These are phyloP conservation scores for Peromyscus melanophrys DNA, from an alignment of 2,797 vertebrate genomes.

Conservation along the genomic window DNA sequence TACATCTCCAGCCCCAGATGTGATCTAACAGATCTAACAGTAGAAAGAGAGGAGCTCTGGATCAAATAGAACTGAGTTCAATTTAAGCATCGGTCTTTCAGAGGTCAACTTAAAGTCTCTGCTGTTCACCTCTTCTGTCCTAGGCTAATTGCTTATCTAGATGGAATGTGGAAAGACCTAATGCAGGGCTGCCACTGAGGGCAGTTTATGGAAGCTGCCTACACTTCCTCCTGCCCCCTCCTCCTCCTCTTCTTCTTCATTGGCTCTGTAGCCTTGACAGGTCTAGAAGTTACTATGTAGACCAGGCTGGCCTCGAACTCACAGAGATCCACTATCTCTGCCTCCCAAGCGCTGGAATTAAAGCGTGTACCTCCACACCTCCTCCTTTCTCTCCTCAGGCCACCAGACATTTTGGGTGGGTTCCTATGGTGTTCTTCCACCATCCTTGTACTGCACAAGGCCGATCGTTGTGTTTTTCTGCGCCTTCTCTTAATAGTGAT, in stretches of 20 bases:
- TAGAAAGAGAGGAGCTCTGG: constrained; percentile 24
- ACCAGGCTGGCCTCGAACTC: background rate
- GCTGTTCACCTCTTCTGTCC: constrained; percentile 36
- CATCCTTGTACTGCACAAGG: background rate
- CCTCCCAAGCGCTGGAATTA: background rate
- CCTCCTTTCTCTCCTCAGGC: background rate
- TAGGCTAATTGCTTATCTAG: background rate
- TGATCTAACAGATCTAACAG: background rate
- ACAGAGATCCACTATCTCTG: background rate
- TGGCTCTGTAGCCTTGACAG: background rate
- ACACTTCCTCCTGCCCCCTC: too few species aligned
- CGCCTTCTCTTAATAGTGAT: constrained; percentile 73
- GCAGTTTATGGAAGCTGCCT: background rate
- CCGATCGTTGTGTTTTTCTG: constrained; percentile 13
- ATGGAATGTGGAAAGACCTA: background rate
- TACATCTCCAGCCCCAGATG: background rate
- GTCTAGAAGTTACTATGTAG: background rate
- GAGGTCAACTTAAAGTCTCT: constrained; percentile 10
- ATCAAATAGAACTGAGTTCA: constrained; percentile 29
- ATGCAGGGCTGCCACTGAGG: background rate
- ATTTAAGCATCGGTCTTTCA: background rate
- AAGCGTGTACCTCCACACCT: rapidly evolving
- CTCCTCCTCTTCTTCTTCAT: background rate
- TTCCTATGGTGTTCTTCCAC: background rate
- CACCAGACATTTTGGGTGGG: background rate